These are phyloP conservation scores for Labeo calbasu DNA, from an alignment of 2,797 vertebrate species.

Conservation along the genomic window DNA sequence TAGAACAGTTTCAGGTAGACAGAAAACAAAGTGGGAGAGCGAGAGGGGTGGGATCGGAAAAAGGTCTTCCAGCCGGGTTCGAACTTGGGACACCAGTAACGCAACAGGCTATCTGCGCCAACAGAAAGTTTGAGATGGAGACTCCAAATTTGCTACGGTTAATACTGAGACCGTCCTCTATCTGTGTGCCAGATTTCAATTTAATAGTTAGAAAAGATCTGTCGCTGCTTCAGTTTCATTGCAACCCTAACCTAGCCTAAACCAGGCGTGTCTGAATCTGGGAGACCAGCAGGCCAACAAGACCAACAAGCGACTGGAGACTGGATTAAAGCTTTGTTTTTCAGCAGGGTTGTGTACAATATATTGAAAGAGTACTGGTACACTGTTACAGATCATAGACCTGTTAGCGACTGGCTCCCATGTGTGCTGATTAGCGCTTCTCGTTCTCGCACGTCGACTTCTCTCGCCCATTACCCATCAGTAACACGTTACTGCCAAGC, in stretches of 20 bases:
- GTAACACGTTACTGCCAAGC: constrained; percentile 26
- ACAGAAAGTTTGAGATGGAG: too few relatives aligned
- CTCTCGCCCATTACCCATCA: constrained; percentile 35
- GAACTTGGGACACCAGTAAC: too few relatives aligned
- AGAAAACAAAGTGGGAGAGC: too few relatives aligned
- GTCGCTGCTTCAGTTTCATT: not conserved
- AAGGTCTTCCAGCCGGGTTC: too few relatives aligned
- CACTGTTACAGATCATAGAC: constrained; percentile 27
- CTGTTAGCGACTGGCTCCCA: constrained; percentile 22
- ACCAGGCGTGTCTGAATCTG: not conserved
- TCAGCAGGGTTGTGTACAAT: not conserved
- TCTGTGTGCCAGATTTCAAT: too few relatives aligned
- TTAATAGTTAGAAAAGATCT: not conserved
- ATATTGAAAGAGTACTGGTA: not conserved
- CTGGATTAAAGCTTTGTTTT: constrained; percentile 1
- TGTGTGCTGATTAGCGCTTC: constrained; percentile 41
- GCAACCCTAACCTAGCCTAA: not conserved
- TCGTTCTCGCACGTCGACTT: not conserved
- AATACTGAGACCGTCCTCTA: too few relatives aligned
- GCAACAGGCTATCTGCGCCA: too few relatives aligned
- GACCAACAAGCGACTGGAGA: constrained; percentile 1
- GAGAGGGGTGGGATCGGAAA: too few relatives aligned
- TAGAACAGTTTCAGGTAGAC: too few relatives aligned
- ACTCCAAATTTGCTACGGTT: too few relatives aligned
- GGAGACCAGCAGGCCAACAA: not conserved